Base-by-base conservation (phyloP, 2,113 vertebrate genomes). In the Hiodon alosoides region DNA sequence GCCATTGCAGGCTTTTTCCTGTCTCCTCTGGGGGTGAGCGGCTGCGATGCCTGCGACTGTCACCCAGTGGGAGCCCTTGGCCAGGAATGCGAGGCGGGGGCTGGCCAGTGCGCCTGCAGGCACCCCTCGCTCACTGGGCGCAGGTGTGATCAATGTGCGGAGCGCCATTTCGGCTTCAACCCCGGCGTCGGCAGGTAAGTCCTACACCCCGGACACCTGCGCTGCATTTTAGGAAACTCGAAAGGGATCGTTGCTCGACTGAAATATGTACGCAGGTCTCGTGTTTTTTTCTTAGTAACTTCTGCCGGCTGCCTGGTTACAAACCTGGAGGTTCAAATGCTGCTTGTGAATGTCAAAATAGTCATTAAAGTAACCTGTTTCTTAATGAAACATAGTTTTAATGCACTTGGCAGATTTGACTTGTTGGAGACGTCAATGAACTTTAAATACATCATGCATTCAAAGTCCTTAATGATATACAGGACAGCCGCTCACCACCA, bases 151-250 rank as follows among this genome's bases (percentile, higher is more conserved):
- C 90, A 3, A 13, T 96, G 94, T 81, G 82, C 55, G 71, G 89
- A 94, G 48, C 83, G 83, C 77, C 92, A 93, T 87, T 98, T 92
- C 81, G 92, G 93, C 78, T 96, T 98, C 82, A 90, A 95, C 78
- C 87, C 90, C 76, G 86, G 88, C 75, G 84, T 86, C 53, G 94
- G 95, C 83, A 95, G 93, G 96, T 95, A 86, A 90, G 84, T 81
- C 62, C 10, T 67, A 81, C 68, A 2, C 51, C 76, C 13, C 59
- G 46, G 10, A 54, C 69, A 54, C 13, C 53, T n/a, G 8, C 55
- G 6, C 55, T 57, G 55, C 17, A 13, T 11, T 69, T 53, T 53
- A 5, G 47, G 3, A 13, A 52, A 51, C 10, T 14, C 6, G 50
- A 48, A 69, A 14, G 67, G 3, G 50, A 2, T 52, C 50, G 7